Conservation (phyloP, 2,888 invertebrate species). For the Euplagia quadripunctaria region DNA sequence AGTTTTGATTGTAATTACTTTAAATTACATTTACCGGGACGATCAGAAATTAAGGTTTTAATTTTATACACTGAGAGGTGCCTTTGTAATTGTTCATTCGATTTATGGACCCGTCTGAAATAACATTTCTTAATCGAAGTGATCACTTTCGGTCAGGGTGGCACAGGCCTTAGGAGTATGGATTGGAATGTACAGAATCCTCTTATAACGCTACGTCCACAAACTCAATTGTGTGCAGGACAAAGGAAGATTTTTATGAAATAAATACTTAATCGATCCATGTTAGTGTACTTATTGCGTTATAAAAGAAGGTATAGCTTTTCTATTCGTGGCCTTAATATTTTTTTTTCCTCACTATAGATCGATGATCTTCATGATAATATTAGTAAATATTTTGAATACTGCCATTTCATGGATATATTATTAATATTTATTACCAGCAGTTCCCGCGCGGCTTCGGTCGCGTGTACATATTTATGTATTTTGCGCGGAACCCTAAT, state of each 20-base stretch:
- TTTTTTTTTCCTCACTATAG: not conserved
- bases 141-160: not conserved
- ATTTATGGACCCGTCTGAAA: not conserved
- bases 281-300: not conserved
- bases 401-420: no score
- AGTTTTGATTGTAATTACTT: no score
- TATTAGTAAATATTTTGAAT: no score
- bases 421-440: no score
- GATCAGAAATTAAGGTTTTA: not conserved
- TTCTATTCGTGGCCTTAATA: not conserved
- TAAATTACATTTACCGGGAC: no score
- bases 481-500: no score
- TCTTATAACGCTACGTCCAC: not conserved
- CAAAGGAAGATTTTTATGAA: slow-evolving; percentile 1
- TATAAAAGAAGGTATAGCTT: not conserved
- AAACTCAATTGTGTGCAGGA: slow-evolving; percentile 6
- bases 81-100: not conserved
- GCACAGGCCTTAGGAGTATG: not conserved
- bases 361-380: no score
- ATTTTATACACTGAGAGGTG: not conserved
- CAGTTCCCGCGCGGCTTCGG: no score
- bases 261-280: slow-evolving; percentile 5
- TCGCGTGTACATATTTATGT: no score
- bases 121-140: not conserved
- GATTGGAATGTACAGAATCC: slow-evolving; percentile 10